Conservation (phyloP, 2,797 vertebrate species). For the Pseudochromis fuscus region DNA sequence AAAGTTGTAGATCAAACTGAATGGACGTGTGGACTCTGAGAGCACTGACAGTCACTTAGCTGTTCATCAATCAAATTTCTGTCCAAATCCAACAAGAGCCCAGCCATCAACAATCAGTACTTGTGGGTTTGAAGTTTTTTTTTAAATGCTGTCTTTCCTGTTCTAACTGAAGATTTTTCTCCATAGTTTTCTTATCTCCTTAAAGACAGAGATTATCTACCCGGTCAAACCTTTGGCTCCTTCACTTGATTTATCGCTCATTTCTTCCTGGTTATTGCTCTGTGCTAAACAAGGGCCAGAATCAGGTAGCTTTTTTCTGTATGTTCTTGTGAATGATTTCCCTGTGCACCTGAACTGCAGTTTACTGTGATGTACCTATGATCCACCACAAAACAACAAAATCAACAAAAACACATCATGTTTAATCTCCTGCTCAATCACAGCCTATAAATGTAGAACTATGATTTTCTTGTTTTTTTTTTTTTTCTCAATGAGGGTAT, state of each 20-base stretch:
- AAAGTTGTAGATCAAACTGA: constrained; percentile 3
- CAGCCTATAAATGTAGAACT: no score
- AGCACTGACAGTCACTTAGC: constrained; percentile 13
- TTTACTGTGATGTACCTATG: constrained; percentile 50
- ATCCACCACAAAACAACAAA: constrained; percentile 37
- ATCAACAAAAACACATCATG: constrained; percentile 22
- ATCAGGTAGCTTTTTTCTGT: constrained; percentile 83
- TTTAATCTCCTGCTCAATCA: neutral
- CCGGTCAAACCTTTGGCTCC: constrained; percentile 83
- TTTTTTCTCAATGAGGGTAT: neutral
- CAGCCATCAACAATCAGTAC: constrained; percentile 76
- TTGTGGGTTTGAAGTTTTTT: constrained; percentile 53
- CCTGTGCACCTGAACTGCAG: constrained; percentile 52
- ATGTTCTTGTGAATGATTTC: constrained; percentile 75
- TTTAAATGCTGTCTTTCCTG: constrained; percentile 67
- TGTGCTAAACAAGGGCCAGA: constrained; percentile 81
- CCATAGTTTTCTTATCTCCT: constrained; percentile 82
- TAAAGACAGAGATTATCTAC: constrained; percentile 86
- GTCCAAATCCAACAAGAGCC: constrained; percentile 50
- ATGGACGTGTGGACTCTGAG: constrained; percentile 19
- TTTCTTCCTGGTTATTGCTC: constrained; percentile 84
- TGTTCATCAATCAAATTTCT: neutral
- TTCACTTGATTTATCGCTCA: constrained; percentile 83
- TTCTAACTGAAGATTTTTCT: constrained; percentile 83
- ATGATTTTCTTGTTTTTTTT: neutral